Conservation (phyloP, 2,888 invertebrate species). For the Myopa testacea region DNA sequence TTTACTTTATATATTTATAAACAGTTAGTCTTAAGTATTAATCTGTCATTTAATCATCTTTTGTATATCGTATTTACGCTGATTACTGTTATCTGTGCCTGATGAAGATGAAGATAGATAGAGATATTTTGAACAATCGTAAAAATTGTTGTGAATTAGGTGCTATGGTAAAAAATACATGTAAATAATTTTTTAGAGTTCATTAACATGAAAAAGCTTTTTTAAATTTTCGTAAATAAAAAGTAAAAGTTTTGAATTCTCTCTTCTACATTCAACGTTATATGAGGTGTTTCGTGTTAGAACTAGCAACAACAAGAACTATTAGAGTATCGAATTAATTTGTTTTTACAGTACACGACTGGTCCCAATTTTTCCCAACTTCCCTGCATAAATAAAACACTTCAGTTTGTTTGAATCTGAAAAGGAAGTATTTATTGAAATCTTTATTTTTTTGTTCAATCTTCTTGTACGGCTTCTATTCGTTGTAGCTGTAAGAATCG, state of each 20-base stretch:
- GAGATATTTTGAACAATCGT: too few relatives aligned
- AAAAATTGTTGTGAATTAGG: too few relatives aligned
- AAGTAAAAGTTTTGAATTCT: background rate
- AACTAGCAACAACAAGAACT: too few relatives aligned
- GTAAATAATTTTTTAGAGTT: background rate
- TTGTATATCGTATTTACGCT: background rate
- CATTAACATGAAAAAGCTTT: background rate
- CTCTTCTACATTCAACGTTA: background rate
- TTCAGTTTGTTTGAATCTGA: slow-evolving; percentile 48
- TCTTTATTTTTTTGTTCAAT: slow-evolving; percentile 46
- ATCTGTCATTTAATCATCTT: background rate
- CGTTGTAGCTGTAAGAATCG: slow-evolving; percentile 28
- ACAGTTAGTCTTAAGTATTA: too few relatives aligned
- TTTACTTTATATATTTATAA: too few relatives aligned
- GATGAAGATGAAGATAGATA: too few relatives aligned
- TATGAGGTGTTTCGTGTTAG: background rate
- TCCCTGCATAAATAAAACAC: slow-evolving; percentile 34
- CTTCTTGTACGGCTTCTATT: slow-evolving; percentile 33
- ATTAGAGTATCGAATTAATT: background rate
- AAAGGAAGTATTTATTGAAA: slow-evolving; percentile 50
- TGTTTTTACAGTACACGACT: background rate
- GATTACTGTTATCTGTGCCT: too few relatives aligned
- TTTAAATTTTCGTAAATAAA: background rate
- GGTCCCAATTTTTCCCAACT: background rate
- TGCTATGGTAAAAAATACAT: too few relatives aligned